Conservation (phyloP, 1,140 invertebrate species). For the Drosophila santomea region DNA sequence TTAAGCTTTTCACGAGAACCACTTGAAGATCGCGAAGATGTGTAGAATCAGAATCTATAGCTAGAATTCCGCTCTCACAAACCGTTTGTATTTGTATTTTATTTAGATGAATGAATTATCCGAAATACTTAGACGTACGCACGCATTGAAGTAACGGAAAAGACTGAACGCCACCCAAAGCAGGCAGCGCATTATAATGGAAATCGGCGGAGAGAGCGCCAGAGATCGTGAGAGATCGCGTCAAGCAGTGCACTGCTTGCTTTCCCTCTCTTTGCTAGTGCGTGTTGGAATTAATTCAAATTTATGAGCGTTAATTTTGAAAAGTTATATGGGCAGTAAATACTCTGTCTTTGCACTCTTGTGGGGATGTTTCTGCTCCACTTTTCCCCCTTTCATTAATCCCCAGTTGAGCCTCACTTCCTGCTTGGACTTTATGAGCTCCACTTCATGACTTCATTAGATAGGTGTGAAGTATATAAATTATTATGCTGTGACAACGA, state of each 20-base stretch:
- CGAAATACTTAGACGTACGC: slow-evolving; percentile 26
- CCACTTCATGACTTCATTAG: slow-evolving; percentile 25
- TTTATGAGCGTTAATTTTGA: slow-evolving; percentile 76
- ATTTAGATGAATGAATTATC: slow-evolving; percentile 27
- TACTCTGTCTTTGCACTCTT: background rate
- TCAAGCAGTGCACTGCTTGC: slow-evolving; percentile 6
- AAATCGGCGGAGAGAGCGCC: background rate
- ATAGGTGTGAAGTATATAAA: slow-evolving; percentile 37
- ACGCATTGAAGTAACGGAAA: slow-evolving; percentile 65
- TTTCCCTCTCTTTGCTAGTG: slow-evolving; percentile 11
- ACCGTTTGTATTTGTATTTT: slow-evolving; percentile 14
- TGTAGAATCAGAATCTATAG: slow-evolving; percentile 16
- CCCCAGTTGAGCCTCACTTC: slow-evolving; percentile 32
- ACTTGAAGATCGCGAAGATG: slow-evolving; percentile 40
- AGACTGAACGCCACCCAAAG: slow-evolving; percentile 47
- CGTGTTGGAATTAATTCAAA: slow-evolving; percentile 67
- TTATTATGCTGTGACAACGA: slow-evolving; percentile 15
- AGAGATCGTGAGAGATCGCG: background rate
- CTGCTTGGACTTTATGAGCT: slow-evolving; percentile 35
- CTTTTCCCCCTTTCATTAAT: slow-evolving; percentile 24
- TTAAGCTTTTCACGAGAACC: slow-evolving; percentile 31
- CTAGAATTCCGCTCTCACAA: slow-evolving; percentile 1
- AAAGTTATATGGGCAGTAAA: slow-evolving; percentile 22
- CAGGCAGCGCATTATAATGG: slow-evolving; percentile 38
- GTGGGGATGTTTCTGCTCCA: slow-evolving; percentile 6